phyloP scores from a whole-genome alignment of 2,888 invertebrate species.

The Lithophane leautieri region DNA sequence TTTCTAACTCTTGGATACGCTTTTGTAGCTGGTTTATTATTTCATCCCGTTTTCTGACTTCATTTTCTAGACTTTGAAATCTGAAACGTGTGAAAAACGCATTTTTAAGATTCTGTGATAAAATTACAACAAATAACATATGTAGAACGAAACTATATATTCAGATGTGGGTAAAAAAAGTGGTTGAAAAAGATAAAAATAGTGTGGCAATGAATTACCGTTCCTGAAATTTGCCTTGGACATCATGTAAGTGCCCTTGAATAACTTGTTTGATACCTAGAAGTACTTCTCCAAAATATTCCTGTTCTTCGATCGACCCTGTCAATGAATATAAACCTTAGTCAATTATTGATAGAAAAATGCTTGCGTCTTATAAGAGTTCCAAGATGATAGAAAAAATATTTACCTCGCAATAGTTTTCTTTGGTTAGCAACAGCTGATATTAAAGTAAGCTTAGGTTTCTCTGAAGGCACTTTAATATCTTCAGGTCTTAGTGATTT shows the following conservation, averaged over 20 bases:
- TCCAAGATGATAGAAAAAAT: constrained; percentile 3
- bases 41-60: constrained; percentile 95
- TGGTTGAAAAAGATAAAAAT: neutral
- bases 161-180: neutral
- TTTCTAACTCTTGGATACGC: constrained; percentile 93
- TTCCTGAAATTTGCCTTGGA: constrained; percentile 93
- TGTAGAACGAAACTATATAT: neutral
- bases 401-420: constrained; percentile 89
- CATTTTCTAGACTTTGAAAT: constrained; percentile 94
- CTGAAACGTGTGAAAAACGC: constrained; percentile 72
- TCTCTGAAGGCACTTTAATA: constrained; percentile 89
- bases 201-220: constrained; percentile 75
- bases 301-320: constrained; percentile 94
- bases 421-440: constrained; percentile 91
- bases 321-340: constrained; percentile 71
- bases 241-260: constrained; percentile 93
- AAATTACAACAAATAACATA: neutral
- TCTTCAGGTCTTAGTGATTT: constrained; percentile 87
- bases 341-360: constrained; percentile 54
- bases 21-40: constrained; percentile 94
- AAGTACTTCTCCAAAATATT: constrained; percentile 95
- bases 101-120: neutral
- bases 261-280: constrained; percentile 95
- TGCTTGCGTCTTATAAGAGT: neutral
- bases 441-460: constrained; percentile 90